Evolutionary conservation across 35 echinoderm and acorn worm species (phyloP).

Genomic region (Amphiura filiformis): DNA sequence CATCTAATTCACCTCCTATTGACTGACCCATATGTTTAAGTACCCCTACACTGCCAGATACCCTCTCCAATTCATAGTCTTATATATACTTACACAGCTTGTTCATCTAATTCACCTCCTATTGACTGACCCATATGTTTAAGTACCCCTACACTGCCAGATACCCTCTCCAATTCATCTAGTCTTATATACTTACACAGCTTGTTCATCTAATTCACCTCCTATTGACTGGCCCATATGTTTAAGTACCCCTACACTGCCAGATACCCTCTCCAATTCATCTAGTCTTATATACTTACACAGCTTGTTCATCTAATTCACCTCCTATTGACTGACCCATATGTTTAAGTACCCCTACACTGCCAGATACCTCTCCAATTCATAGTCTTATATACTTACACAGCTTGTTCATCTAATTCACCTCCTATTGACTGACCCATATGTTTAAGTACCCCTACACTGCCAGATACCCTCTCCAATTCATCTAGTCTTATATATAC

Average conservation of each 20-base stretch:
- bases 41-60: slow-evolving; percentile 70
- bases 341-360: slow-evolving; percentile 77
- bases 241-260: slow-evolving; percentile 81
- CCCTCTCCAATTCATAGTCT: too few species aligned
- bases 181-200: slow-evolving; percentile 95
- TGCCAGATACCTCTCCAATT: too few species aligned
- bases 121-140: slow-evolving; percentile 93
- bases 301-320: slow-evolving; percentile 95
- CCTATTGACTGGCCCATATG: slow-evolving; percentile 93
- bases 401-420: too few species aligned
- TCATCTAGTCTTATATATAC: too few species aligned
- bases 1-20: slow-evolving; percentile 91
- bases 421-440: too few species aligned
- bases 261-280: slow-evolving; percentile 67
- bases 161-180: slow-evolving; percentile 31
- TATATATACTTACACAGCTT: slow-evolving; percentile 84
- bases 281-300: slow-evolving; percentile 99
- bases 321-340: slow-evolving; percentile 94
- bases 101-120: slow-evolving; percentile 93
- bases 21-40: slow-evolving; percentile 89
- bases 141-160: slow-evolving; percentile 78
- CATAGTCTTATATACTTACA: too few species aligned
- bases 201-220: slow-evolving; percentile 94
- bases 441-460: too few species aligned
- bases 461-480: too few species aligned